These are phyloP conservation scores for Luperina testacea DNA, from an alignment of 2,888 invertebrate species.

Conservation along the genomic window DNA sequence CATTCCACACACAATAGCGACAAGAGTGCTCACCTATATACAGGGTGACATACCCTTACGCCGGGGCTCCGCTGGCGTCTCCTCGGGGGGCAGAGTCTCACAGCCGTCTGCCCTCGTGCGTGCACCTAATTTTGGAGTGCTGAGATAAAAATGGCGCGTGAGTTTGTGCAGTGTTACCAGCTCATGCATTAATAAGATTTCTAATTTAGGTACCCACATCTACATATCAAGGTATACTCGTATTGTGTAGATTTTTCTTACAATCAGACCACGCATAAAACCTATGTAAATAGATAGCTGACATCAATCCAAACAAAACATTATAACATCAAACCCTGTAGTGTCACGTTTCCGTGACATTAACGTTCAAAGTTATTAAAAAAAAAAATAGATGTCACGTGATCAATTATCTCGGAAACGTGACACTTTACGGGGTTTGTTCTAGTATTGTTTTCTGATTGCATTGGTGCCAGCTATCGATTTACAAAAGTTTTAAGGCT, in stretches of 20 bases:
- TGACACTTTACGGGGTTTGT: background rate
- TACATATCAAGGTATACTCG: no score
- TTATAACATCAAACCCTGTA: no score
- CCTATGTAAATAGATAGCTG: no score
- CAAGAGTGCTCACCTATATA: conserved; percentile 71
- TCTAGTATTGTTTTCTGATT: no score
- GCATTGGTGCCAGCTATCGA: no score
- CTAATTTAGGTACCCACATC: background rate
- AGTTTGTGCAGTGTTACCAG: conserved; percentile 39
- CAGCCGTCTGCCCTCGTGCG: conserved; percentile 86
- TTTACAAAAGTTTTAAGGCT: no score
- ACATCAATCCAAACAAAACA: no score
- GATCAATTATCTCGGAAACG: background rate
- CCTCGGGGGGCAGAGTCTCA: conserved; percentile 74
- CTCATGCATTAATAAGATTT: conserved; percentile 25
- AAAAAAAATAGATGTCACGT: no score
- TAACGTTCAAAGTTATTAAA: no score
- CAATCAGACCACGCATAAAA: no score
- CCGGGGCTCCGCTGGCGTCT: conserved; percentile 70
- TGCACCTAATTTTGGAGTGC: conserved; percentile 82
- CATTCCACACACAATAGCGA: conserved; percentile 59
- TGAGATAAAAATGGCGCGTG: conserved; percentile 59
- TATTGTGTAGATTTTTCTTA: no score
- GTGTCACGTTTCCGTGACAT: no score
- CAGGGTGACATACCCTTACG: conserved; percentile 83